phyloP scores from a whole-genome alignment of 2,797 vertebrate species.

The Poeciliopsis gracilis region DNA sequence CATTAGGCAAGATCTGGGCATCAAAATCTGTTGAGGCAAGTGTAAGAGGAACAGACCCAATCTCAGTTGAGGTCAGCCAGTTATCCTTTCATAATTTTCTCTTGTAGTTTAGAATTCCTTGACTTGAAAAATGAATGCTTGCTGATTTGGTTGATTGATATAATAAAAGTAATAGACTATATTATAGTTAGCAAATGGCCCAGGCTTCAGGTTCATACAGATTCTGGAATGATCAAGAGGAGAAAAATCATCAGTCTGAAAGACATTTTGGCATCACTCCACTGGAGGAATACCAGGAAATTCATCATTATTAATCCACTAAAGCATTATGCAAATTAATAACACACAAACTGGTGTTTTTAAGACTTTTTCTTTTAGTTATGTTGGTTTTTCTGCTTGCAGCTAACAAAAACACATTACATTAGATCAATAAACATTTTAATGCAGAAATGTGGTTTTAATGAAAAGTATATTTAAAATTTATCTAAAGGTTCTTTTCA shows the following conservation, averaged over 20 bases:
- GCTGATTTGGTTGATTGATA: not conserved
- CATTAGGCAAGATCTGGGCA: not conserved
- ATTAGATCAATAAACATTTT: not conserved
- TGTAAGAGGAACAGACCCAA: not conserved
- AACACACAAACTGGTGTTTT: not conserved
- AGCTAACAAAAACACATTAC: not conserved
- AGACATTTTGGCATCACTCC: not conserved
- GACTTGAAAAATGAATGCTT: not conserved
- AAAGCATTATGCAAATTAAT: not conserved
- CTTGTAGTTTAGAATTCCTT: not conserved
- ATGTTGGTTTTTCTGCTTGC: not conserved
- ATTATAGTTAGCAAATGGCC: not conserved
- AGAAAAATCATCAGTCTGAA: not conserved
- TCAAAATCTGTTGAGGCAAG: not conserved
- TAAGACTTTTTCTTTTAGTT: not conserved
- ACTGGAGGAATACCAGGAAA: not conserved
- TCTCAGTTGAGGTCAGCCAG: not conserved
- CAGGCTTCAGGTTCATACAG: not conserved
- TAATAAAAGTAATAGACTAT: not conserved
- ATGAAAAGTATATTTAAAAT: not conserved
- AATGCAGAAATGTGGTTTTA: not conserved
- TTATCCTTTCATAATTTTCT: not conserved
- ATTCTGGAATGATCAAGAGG: not conserved
- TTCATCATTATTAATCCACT: not conserved
- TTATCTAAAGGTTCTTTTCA: not conserved